A percentile compares a stretch with the other conserved stretches of the same genome.
Evolutionary conservation across 2,113 vertebrate genomes (phyloP).

Genomic region (Haplotaxodon microlepis): DNA sequence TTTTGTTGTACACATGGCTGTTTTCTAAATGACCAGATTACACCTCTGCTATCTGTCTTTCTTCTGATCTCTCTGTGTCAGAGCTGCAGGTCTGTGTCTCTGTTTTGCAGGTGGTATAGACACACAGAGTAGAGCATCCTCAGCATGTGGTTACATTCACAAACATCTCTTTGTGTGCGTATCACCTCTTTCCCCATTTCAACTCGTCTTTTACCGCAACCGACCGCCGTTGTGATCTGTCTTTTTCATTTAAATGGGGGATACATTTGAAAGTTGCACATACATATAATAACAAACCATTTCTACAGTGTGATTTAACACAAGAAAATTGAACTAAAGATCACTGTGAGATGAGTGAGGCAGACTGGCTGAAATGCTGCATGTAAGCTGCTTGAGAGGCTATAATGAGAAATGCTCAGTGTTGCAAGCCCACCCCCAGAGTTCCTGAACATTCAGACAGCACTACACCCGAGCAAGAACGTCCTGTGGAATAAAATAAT

Average conservation of each 20-base stretch:
- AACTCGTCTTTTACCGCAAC: neutral
- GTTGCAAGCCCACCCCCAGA: neutral
- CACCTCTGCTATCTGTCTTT: neutral
- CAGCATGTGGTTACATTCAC: neutral
- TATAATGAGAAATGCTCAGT: neutral
- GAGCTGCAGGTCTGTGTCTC: neutral
- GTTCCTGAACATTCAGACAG: neutral
- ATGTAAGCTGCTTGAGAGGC: neutral
- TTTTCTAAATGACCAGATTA: neutral
- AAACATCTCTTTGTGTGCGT: neutral
- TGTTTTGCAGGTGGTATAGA: neutral
- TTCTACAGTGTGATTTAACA: neutral
- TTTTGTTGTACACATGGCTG: neutral
- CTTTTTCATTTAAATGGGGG: neutral
- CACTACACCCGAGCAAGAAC: neutral
- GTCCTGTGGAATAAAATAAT: neutral
- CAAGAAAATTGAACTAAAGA: neutral
- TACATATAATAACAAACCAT: neutral
- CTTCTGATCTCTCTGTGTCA: neutral
- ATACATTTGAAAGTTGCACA: neutral
- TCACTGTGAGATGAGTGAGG: neutral
- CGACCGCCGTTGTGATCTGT: neutral
- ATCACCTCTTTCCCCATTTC: neutral
- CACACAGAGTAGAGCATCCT: neutral
- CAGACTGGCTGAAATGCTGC: neutral